These are phyloP conservation scores for Cyphomyrus discorhynchus DNA, from an alignment of 2,113 vertebrate genomes.

Conservation along the genomic window DNA sequence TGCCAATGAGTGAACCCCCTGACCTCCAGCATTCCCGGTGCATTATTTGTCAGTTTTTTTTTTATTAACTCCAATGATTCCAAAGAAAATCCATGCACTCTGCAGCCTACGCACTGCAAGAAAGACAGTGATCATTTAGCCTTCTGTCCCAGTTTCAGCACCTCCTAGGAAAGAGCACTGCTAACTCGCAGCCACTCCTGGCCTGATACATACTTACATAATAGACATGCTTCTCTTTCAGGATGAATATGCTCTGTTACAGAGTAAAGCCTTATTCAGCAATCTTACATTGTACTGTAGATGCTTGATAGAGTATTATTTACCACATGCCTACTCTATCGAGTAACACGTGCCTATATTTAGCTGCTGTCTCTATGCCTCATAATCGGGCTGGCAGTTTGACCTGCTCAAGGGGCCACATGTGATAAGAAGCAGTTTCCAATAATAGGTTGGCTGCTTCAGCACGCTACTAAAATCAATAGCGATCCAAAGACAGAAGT, in stretches of 20 bases:
- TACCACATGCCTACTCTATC: conserved; percentile 41
- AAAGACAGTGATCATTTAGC: background rate
- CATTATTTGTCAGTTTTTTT: background rate
- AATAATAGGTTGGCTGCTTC: conserved; percentile 34
- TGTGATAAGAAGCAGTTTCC: conserved; percentile 37
- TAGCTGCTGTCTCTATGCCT: conserved; percentile 60
- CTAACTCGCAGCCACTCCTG: background rate
- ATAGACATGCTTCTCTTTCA: background rate
- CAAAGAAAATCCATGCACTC: background rate
- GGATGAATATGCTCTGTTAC: background rate
- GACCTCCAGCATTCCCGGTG: background rate
- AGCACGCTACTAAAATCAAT: conserved; percentile 12
- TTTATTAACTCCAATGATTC: background rate
- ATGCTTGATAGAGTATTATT: conserved; percentile 18
- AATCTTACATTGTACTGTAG: background rate
- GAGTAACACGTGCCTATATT: conserved; percentile 53
- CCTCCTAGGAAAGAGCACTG: background rate
- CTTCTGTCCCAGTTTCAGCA: background rate
- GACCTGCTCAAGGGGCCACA: conserved; percentile 19
- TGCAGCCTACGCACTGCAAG: background rate
- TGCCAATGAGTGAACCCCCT: background rate
- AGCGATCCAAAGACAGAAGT: background rate
- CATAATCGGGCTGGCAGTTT: conserved; percentile 53
- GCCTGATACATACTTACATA: background rate
- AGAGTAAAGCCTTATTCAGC: background rate